Evolutionary conservation across 2,888 invertebrate genomes (phyloP), one percentile per base, ranked within the genome.

Genomic region (Habrosyne pyritoides): DNA sequence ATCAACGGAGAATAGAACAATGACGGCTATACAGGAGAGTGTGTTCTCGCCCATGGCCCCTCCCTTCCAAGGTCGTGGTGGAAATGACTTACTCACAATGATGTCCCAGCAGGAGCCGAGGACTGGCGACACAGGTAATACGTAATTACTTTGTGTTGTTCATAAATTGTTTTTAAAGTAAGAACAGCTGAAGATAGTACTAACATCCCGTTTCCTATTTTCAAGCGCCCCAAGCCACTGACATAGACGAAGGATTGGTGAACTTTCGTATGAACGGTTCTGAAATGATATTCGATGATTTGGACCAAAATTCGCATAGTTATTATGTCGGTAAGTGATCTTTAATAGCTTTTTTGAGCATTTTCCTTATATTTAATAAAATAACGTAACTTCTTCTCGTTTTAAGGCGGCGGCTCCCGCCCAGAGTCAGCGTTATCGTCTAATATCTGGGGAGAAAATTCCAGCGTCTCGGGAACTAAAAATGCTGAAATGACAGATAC

Each of bases 251-350:
- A 3, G 79, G 91, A 22, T 77, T 93, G 77, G 84, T 91, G 70
- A 94, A 94, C 58, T 89, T 93, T 55, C 87, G 91, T 8, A 74
- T 89, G 48, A 93, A 89, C 56, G 91, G 90, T 14, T 79, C 86
- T 0, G 93, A 94, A 53, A 77, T 81, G 14, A 56, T 82, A 46
- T 86, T 78, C 52, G 86, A 86, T 22, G 86, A 86, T 18, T 61
- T 73, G 6, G 83, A 82, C 2, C 72, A 74, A 26, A 73, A 63
- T 55, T 52, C 77, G 0, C 75, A 76, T 21, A 84, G 81, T 57
- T 84, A 76, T 63, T 83, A 71, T 50, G 66, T 77, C 69, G 83
- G 86, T 81, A 73, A 72, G 72, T 57, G 49, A 49, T 56, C 50
- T n/a, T n/a, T n/a, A n/a, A n/a, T n/a, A n/a, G n/a, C n/a, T n/a